A percentile compares a stretch with the other conserved stretches of the same genome.
These are phyloP conservation scores for Fistularia tabacaria DNA, from an alignment of 2,797 vertebrate species.

Conservation along the genomic window DNA sequence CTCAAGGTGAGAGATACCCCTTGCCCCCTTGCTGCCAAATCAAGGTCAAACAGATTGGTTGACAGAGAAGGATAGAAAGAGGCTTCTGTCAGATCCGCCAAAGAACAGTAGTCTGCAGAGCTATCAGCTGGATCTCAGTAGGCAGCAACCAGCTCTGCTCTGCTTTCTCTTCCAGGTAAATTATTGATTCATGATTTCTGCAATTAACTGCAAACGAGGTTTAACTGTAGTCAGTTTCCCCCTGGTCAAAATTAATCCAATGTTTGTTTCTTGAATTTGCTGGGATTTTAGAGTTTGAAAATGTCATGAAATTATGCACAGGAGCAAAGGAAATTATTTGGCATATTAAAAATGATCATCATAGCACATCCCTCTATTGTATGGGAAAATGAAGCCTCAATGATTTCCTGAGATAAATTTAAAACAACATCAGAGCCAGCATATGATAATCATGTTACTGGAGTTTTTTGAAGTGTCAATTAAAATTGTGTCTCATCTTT, in stretches of 20 bases:
- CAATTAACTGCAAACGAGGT: constrained; percentile 37
- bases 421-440: constrained; percentile 8
- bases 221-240: not conserved
- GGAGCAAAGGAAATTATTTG: too few species aligned
- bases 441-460: constrained; percentile 54
- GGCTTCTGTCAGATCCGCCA: constrained; percentile 15
- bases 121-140: constrained; percentile 21
- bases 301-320: too few species aligned
- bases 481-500: constrained; percentile 61
- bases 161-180: constrained; percentile 29
- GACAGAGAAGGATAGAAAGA: constrained; percentile 35
- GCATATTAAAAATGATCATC: too few species aligned
- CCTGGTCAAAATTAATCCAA: too few species aligned
- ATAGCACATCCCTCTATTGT: too few species aligned
- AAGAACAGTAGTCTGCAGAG: constrained; percentile 26
- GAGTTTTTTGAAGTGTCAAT: constrained; percentile 68
- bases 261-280: constrained; percentile 6
- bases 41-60: constrained; percentile 58
- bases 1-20: constrained; percentile 48
- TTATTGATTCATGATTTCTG: constrained; percentile 36
- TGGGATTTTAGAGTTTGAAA: not conserved
- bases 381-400: too few species aligned
- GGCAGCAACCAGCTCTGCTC: constrained; percentile 26
- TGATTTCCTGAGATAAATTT: not conserved
- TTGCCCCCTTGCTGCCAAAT: constrained; percentile 33